These are phyloP conservation scores for Endotricha flammealis DNA, from an alignment of 2,888 invertebrate genomes.

Conservation along the genomic window DNA sequence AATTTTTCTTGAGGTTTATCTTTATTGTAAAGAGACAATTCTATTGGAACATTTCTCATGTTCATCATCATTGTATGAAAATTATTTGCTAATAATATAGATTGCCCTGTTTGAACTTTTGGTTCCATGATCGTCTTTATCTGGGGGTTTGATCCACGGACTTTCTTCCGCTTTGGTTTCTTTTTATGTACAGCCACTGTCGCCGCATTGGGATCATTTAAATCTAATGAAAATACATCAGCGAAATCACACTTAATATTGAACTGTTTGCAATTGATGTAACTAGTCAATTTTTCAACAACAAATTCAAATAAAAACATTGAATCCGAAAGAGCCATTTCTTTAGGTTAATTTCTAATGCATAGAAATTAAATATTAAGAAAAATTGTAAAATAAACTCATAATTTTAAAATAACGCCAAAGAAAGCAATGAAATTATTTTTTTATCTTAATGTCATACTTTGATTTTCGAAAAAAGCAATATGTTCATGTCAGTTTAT, in stretches of 20 bases:
- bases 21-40: constrained; percentile 44
- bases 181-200: constrained; percentile 22
- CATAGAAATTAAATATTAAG: constrained; percentile 17
- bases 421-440: constrained; percentile 26
- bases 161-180: constrained; percentile 28
- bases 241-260: constrained; percentile 44
- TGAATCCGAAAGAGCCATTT: constrained; percentile 57
- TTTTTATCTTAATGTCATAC: constrained; percentile 7
- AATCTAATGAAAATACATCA: constrained; percentile 46
- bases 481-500: neutral
- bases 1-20: constrained; percentile 29
- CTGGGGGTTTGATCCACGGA: neutral
- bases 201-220: constrained; percentile 39
- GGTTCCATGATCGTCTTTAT: constrained; percentile 11
- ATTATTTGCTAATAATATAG: constrained; percentile 36
- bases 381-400: constrained; percentile 25
- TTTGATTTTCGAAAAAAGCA: neutral
- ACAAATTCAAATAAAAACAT: constrained; percentile 58
- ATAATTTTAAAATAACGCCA: constrained; percentile 39
- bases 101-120: constrained; percentile 31
- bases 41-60: constrained; percentile 51
- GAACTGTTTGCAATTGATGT: constrained; percentile 37
- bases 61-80: constrained; percentile 33
- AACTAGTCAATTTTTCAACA: constrained; percentile 46
- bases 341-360: constrained; percentile 20